These are phyloP conservation scores for Calameuta idolon DNA, from an alignment of 2,888 invertebrate genomes.

Conservation along the genomic window DNA sequence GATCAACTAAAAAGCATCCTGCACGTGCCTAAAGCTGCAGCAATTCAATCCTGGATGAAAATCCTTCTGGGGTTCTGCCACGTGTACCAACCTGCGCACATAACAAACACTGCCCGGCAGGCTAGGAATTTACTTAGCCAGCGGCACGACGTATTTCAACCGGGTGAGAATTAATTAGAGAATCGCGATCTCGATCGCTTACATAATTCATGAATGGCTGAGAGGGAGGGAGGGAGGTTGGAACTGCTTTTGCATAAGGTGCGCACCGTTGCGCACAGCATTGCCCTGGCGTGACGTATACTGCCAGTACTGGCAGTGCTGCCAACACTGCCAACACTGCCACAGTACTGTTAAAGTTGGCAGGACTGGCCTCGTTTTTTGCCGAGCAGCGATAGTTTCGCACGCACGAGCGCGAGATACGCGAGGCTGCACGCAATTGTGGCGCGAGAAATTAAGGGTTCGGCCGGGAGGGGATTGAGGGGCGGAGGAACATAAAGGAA, in stretches of 20 bases:
- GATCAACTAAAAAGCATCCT: background rate
- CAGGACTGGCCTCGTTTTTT: background rate
- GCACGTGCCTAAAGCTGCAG: background rate
- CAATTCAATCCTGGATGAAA: background rate
- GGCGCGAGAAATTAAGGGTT: slow-evolving; percentile 1
- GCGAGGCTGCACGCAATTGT: slow-evolving; percentile 25
- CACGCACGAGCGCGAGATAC: slow-evolving; percentile 50
- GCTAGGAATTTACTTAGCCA: too few species aligned
- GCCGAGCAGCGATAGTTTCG: slow-evolving; percentile 31
- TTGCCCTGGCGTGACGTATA: background rate
- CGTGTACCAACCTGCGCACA: too few species aligned
- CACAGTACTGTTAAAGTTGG: background rate
- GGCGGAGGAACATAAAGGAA: slow-evolving; percentile 5
- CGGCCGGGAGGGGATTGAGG: slow-evolving; percentile 7
- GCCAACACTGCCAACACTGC: background rate
- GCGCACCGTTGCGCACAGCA: background rate
- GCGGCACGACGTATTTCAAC: too few species aligned
- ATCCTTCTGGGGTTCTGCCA: background rate
- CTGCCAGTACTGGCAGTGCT: background rate
- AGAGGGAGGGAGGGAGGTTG: background rate
- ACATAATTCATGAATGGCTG: background rate
- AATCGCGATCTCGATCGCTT: slow-evolving; percentile 6
- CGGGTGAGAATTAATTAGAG: slow-evolving; percentile 37
- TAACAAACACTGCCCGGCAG: too few species aligned
- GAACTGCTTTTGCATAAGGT: background rate